Percentiles rank a stretch among this genome's conserved stretches.
Evolutionary conservation across 2,797 vertebrate species (phyloP).

Genomic region (Acipenser transmontanus): DNA sequence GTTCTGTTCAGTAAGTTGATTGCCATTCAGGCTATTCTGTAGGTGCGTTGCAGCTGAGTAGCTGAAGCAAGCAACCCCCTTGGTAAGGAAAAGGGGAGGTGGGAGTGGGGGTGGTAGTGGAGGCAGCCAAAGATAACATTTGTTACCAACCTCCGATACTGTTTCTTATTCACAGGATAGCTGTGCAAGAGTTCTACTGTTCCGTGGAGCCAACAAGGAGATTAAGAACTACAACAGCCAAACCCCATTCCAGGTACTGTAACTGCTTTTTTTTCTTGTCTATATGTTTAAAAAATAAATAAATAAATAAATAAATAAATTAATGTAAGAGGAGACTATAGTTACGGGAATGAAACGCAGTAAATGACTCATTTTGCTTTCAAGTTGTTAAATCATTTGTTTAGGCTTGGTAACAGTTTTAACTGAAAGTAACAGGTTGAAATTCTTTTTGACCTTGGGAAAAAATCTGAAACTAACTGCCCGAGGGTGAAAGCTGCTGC

Average conservation of each 20-base stretch:
- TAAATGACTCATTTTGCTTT: too few species aligned
- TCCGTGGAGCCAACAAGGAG: constrained; percentile 84
- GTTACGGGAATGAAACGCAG: background rate
- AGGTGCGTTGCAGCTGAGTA: constrained; percentile 5
- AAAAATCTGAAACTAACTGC: too few species aligned
- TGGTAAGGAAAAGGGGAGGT: background rate
- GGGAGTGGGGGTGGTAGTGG: background rate
- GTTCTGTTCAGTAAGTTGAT: background rate
- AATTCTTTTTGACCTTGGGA: too few species aligned
- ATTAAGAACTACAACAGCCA: constrained; percentile 94
- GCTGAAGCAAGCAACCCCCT: background rate
- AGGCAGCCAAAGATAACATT: background rate
- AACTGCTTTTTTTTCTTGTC: background rate
- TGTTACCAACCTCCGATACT: constrained; percentile 6
- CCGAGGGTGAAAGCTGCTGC: too few species aligned
- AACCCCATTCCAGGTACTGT: constrained; percentile 83
- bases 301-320: too few species aligned
- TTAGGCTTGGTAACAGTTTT: too few species aligned
- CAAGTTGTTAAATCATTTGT: too few species aligned
- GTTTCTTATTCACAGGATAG: constrained; percentile 65
- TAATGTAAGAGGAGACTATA: background rate
- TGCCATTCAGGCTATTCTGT: background rate
- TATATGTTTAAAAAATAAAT: background rate
- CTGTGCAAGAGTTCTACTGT: constrained; percentile 83
- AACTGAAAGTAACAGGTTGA: too few species aligned